Percentiles rank a stretch among this genome's conserved stretches.
Conservation (phyloP, 1,140 invertebrate species). For the Araneus ventricosus region DNA sequence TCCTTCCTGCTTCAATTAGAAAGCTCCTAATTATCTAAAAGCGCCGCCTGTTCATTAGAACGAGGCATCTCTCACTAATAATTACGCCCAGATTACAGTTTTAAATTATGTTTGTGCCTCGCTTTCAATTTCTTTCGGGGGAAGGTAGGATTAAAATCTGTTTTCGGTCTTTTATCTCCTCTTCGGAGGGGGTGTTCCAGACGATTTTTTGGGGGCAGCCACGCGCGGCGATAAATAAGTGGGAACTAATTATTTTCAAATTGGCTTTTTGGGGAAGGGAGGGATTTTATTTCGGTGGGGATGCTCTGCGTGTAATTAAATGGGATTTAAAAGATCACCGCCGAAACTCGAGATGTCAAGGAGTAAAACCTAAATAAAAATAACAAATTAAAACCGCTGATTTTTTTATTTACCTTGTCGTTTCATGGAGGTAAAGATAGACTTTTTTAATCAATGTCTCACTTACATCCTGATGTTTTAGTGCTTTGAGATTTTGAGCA, state of each 20-base stretch:
- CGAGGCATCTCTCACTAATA: neutral
- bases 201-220: neutral
- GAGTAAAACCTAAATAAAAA: no score
- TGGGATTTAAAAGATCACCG: neutral
- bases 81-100: neutral
- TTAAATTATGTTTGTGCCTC: neutral
- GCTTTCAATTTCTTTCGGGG: slow-evolving; percentile 1
- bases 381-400: no score
- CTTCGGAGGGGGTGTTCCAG: neutral
- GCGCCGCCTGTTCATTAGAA: neutral
- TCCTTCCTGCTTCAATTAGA: neutral
- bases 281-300: neutral
- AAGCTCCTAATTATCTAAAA: neutral
- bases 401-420: no score
- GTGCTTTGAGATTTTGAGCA: no score
- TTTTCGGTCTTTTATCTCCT: neutral
- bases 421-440: no score
- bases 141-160: slow-evolving; percentile 17
- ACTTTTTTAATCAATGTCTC: no score
- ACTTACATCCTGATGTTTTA: no score
- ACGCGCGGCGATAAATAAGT: neutral
- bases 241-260: slow-evolving; percentile 22
- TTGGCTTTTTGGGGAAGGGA: neutral
- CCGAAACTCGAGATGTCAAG: no score
- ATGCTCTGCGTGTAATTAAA: neutral